A percentile compares a stretch with the other conserved stretches of the same genome.
Evolutionary conservation across 23 tunicate species (phyloP).

Genomic region (Clavelina lepadiformis): DNA sequence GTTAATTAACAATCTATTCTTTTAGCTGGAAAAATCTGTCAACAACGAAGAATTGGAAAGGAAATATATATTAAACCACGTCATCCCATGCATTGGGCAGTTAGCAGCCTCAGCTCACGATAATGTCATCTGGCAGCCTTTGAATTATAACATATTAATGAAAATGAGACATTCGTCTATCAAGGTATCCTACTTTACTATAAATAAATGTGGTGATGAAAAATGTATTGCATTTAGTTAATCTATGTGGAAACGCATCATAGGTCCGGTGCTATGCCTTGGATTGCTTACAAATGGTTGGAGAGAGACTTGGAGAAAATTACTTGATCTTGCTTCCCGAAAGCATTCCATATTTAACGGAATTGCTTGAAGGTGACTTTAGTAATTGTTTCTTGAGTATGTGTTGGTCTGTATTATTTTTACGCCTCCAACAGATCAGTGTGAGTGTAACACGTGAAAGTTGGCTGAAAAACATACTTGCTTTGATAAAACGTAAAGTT

Average conservation of each 20-base stretch:
- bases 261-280: constrained; percentile 69
- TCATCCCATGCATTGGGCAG: constrained; percentile 61
- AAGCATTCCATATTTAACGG: constrained; percentile 79
- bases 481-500: too few relatives aligned
- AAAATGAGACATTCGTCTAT: constrained; percentile 50
- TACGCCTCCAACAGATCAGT: too few relatives aligned
- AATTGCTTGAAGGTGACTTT: constrained; percentile 72
- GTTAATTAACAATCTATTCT: too few relatives aligned
- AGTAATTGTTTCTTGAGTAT: background rate
- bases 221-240: too few relatives aligned
- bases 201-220: too few relatives aligned
- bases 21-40: background rate
- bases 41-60: background rate
- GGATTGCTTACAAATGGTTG: constrained; percentile 37
- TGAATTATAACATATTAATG: constrained; percentile 57
- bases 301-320: constrained; percentile 65
- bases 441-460: too few relatives aligned
- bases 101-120: constrained; percentile 42
- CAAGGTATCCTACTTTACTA: too few relatives aligned
- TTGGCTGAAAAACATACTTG: too few relatives aligned
- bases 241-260: too few relatives aligned
- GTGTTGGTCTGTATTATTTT: too few relatives aligned
- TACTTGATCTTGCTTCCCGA: constrained; percentile 65
- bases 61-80: constrained; percentile 9
- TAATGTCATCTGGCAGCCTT: constrained; percentile 67